phyloP scores from a whole-genome alignment of 1,140 invertebrate species.

The Orius laevigatus region DNA sequence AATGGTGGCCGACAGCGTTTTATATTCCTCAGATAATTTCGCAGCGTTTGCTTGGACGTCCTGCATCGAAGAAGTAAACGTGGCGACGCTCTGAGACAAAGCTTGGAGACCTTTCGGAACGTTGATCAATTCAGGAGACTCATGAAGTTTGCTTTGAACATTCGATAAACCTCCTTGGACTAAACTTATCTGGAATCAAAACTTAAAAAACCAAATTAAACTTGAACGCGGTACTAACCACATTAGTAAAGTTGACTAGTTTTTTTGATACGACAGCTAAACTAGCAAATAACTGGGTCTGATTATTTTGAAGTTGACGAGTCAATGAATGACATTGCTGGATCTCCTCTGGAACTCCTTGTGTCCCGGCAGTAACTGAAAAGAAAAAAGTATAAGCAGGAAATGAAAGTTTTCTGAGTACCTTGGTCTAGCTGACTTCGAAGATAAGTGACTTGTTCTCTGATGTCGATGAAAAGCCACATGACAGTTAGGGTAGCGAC shows the following conservation, averaged over 20 bases:
- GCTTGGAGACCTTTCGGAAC: slow-evolving; percentile 34
- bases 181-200: slow-evolving; percentile 25
- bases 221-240: background rate
- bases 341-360: slow-evolving; percentile 41
- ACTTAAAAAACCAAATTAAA: background rate
- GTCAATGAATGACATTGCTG: slow-evolving; percentile 45
- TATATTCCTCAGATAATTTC: too few relatives aligned
- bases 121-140: slow-evolving; percentile 36
- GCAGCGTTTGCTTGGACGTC: too few relatives aligned
- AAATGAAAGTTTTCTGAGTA: slow-evolving; percentile 20
- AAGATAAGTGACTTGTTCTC: slow-evolving; percentile 43
- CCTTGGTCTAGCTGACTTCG: slow-evolving; percentile 49
- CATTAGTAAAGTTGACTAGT: slow-evolving; percentile 30
- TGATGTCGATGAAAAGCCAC: slow-evolving; percentile 50
- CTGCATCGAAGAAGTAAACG: too few relatives aligned
- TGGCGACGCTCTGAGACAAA: slow-evolving; percentile 34
- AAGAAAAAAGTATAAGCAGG: slow-evolving; percentile 20
- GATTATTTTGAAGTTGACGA: slow-evolving; percentile 41
- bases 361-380: slow-evolving; percentile 45
- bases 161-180: slow-evolving; percentile 32
- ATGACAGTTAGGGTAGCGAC: slow-evolving; percentile 44
- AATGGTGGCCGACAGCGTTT: too few relatives aligned
- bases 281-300: slow-evolving; percentile 35
- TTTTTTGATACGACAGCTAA: slow-evolving; percentile 30
- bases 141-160: slow-evolving; percentile 37